Percentiles rank a stretch among this genome's conserved stretches.
Conservation (phyloP, 2,113 vertebrate genomes). For the Peromyscus polionotus region DNA sequence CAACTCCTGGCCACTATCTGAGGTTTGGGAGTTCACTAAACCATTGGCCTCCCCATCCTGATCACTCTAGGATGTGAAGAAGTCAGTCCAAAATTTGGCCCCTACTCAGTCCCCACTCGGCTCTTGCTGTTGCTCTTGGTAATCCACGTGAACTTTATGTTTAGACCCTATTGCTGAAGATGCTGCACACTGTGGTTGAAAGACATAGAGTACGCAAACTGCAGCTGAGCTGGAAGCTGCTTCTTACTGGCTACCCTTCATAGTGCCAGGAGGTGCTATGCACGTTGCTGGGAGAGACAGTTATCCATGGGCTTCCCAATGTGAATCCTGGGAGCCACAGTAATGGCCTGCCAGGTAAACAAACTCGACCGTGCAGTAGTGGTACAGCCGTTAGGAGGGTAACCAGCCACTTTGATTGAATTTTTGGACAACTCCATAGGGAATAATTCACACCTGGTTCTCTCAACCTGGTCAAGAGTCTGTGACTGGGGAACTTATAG, state of each 20-base stretch:
- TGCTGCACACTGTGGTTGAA: not conserved
- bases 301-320: no score
- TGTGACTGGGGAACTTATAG: not conserved
- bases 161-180: not conserved
- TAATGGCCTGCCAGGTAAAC: no score
- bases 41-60: not conserved
- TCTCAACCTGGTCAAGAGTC: not conserved
- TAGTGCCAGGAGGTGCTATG: not conserved
- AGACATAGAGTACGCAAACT: not conserved
- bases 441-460: not conserved
- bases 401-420: not conserved
- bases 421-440: not conserved
- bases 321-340: not conserved
- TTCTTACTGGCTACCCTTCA: not conserved
- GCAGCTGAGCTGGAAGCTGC: no score
- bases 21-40: not conserved
- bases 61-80: not conserved
- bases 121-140: not conserved
- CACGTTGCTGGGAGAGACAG: not conserved
- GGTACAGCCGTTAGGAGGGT: not conserved
- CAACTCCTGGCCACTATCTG: not conserved
- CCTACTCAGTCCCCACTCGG: no score
- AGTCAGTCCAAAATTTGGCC: not conserved
- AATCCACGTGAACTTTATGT: not conserved
- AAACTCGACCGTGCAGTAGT: no score